Conservation (phyloP, 2,797 vertebrate genomes). For the Rhabdophis nuchalis region DNA sequence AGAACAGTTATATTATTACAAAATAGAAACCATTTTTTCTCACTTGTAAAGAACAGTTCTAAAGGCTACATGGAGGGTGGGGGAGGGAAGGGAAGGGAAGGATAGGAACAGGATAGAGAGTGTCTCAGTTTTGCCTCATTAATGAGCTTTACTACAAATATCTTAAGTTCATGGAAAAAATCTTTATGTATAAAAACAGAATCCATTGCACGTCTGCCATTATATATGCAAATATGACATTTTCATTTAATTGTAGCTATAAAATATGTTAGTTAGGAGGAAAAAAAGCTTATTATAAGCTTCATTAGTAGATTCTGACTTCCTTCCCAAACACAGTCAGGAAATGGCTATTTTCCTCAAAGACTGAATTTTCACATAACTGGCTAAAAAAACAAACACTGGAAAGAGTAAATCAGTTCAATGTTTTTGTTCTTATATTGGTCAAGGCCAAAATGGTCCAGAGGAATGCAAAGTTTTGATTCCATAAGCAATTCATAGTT, state of each 20-base stretch:
- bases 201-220: neutral
- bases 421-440: slow-evolving; percentile 14
- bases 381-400: slow-evolving; percentile 43
- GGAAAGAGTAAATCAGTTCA: slow-evolving; percentile 43
- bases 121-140: neutral
- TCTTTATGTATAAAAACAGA: neutral
- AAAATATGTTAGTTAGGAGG: neutral
- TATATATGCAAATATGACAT: neutral
- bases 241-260: neutral
- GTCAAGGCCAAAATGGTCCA: slow-evolving; percentile 30
- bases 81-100: no score
- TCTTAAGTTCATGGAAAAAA: neutral
- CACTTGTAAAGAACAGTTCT: neutral
- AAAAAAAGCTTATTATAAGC: neutral
- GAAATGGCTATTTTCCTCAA: slow-evolving; percentile 61
- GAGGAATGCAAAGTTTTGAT: neutral
- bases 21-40: neutral
- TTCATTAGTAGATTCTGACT: slow-evolving; percentile 29
- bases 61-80: neutral
- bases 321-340: slow-evolving; percentile 64
- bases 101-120: neutral
- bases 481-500: slow-evolving; percentile 20
- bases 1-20: neutral
- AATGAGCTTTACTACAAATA: neutral
- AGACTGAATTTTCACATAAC: slow-evolving; percentile 43